Percentiles rank a stretch among this genome's conserved stretches.
Evolutionary conservation across 2,797 vertebrate species (phyloP).

Genomic region (Acomys russatus): DNA sequence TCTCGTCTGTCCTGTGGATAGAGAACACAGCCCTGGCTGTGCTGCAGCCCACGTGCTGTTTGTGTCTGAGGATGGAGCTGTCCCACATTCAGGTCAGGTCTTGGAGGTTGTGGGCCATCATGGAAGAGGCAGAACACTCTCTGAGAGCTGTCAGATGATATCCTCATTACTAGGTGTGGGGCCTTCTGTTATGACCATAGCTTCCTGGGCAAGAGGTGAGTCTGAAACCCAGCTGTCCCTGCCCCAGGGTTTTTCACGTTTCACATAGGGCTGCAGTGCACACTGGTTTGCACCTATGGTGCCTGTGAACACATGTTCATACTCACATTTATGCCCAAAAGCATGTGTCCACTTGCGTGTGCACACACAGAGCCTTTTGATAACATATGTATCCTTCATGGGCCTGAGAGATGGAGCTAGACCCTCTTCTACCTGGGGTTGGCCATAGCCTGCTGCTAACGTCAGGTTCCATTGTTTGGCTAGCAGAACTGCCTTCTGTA

Average conservation of each 20-base stretch:
- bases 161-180: not conserved
- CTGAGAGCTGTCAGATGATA: not conserved
- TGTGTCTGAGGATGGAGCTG: not conserved
- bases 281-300: not conserved
- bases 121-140: not conserved
- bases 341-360: not conserved
- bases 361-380: not conserved
- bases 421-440: not conserved
- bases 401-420: not conserved
- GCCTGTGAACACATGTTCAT: not conserved
- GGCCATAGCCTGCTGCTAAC: rapidly evolving
- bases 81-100: not conserved
- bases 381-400: not conserved
- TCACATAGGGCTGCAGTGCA: rapidly evolving
- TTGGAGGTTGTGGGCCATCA: too few relatives aligned
- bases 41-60: not conserved
- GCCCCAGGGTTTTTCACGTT: not conserved
- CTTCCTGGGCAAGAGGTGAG: not conserved
- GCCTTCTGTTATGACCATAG: not conserved
- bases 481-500: not conserved
- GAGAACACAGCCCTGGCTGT: not conserved
- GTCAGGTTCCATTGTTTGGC: not conserved
- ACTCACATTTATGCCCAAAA: not conserved
- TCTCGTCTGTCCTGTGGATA: too few relatives aligned
- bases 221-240: not conserved